These are phyloP conservation scores for Notothenia coriiceps DNA, from an alignment of 2,113 vertebrate species.

Conservation along the genomic window DNA sequence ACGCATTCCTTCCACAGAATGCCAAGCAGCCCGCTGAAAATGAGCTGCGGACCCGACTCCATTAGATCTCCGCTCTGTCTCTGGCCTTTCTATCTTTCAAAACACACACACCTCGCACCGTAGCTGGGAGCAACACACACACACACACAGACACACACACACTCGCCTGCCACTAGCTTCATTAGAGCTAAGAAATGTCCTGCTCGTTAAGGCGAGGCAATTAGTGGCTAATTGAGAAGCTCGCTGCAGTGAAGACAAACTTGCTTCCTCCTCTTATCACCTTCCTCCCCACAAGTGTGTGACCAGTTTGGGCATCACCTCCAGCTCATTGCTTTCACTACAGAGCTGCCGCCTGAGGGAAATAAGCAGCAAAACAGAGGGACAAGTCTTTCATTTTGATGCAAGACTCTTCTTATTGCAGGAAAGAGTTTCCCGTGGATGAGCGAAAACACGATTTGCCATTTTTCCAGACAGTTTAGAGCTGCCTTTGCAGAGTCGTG, in stretches of 20 bases:
- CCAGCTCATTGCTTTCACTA: slow-evolving; percentile 34
- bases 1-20: slow-evolving; percentile 79
- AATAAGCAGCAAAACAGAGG: slow-evolving; percentile 1
- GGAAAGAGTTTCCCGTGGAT: slow-evolving; percentile 5
- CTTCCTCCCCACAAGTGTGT: background rate
- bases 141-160: slow-evolving; percentile 36
- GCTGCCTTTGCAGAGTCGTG: slow-evolving; percentile 3
- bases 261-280: slow-evolving; percentile 27
- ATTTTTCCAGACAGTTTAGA: slow-evolving; percentile 32
- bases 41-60: slow-evolving; percentile 67
- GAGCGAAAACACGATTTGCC: slow-evolving; percentile 26
- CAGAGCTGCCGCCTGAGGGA: slow-evolving; percentile 42
- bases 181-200: slow-evolving; percentile 77
- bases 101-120: slow-evolving; percentile 38
- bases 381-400: slow-evolving; percentile 23
- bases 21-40: slow-evolving; percentile 75
- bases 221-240: slow-evolving; percentile 80
- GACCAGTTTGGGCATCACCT: slow-evolving; percentile 45
- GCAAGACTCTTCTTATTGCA: slow-evolving; percentile 9
- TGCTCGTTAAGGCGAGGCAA: slow-evolving; percentile 74
- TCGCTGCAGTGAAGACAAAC: slow-evolving; percentile 66
- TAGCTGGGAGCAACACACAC: slow-evolving; percentile 19
- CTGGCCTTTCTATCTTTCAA: slow-evolving; percentile 42
- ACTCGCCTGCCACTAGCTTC: slow-evolving; percentile 67
- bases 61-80: slow-evolving; percentile 55